Conservation (phyloP, 2,888 invertebrate genomes). For the Pimpla rufipes region DNA sequence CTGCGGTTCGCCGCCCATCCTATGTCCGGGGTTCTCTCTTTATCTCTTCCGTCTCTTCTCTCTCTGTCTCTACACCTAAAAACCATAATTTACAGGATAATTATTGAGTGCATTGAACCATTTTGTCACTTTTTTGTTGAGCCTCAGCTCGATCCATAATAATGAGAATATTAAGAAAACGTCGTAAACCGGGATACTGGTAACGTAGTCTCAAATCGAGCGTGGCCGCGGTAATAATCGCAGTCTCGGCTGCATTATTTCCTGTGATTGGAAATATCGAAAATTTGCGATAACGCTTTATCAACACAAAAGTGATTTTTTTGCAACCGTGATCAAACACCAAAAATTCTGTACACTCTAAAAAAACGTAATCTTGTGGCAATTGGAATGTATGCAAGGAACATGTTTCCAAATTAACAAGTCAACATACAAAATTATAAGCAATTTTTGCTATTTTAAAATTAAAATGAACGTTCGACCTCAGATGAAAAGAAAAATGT, state of each 20-base stretch:
- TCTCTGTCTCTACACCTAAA: slow-evolving; percentile 23
- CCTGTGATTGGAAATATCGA: background rate
- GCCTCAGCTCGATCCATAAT: slow-evolving; percentile 31
- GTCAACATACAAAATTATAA: no score
- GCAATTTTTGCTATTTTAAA: no score
- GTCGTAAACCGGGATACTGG: background rate
- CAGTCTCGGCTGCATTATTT: background rate
- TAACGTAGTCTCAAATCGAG: background rate
- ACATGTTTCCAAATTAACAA: no score
- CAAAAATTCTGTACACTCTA: no score
- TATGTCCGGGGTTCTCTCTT: slow-evolving; percentile 64
- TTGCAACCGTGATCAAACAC: slow-evolving; percentile 36
- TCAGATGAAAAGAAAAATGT: background rate
- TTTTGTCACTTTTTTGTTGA: slow-evolving; percentile 59
- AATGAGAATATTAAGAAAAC: slow-evolving; percentile 29
- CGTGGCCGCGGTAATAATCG: background rate
- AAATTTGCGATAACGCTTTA: background rate
- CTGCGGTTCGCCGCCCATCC: slow-evolving; percentile 77
- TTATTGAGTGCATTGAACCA: slow-evolving; percentile 41
- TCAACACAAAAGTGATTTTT: slow-evolving; percentile 22
- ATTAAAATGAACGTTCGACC: no score
- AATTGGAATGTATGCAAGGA: no score
- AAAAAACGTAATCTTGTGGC: no score
- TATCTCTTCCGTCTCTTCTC: background rate
- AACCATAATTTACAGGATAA: slow-evolving; percentile 37